Evolutionary conservation across 2,888 invertebrate species (phyloP), one percentile per base, ranked within the genome.

Genomic region (Liopterus haemorrhoidalis): DNA sequence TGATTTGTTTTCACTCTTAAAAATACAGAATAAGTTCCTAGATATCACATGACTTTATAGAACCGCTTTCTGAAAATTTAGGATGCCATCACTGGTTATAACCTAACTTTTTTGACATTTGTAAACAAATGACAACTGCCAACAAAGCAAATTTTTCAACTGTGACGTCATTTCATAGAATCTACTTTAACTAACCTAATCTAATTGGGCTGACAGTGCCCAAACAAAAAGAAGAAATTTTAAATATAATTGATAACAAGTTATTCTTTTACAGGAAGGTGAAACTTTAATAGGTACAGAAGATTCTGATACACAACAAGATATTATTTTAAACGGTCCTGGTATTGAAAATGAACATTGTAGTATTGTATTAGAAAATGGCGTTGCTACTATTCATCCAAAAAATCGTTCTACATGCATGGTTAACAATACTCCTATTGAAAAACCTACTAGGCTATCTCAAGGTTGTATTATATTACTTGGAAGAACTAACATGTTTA

Each of bases 271-370:
- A 15, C 59, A 84, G 80, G 91, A 92, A 63, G 92, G 92, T 4
- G 83, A 82, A 64, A 92, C 91, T 0, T 74, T 81, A 48, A 86
- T 93, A 47, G 92, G 92, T 41, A 84, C 82, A 8, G 85, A 82
- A 52, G 85, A 86, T 54, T 76, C 78, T 21, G 67, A 73, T 0
- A 71, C 73, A 0, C 71, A 75, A 20, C 82, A 85, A 58, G 91
- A 92, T 65, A 92, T 93, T 50, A 84, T 83, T 49, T 68, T 87
- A 50, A 74, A 74, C 41, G 88, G 87, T 28, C 76, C 79, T 36
- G 88, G 85, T 31, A 85, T 89, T 58, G 77, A 86, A 55, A 72
- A 84, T 5, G 78, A 84, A 60, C 90, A 90, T 67, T 89, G 89
- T 62, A 75, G 77, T 46, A 82, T 91, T 49, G 71, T 79, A 36